Base-by-base conservation (phyloP, 2,888 invertebrate genomes). In the Dysmachus trigonus region DNA sequence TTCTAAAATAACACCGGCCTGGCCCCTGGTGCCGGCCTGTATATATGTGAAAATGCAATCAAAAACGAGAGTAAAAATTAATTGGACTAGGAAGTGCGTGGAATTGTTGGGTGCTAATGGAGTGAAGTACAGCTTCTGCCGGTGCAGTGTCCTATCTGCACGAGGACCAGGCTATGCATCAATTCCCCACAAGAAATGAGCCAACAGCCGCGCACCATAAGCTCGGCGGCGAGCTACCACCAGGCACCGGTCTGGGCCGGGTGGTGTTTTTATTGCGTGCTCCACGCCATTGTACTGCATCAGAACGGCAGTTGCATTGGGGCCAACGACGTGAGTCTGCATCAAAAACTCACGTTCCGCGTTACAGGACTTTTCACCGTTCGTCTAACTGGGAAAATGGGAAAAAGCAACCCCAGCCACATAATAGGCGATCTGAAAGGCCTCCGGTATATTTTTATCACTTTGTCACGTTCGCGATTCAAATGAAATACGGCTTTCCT, bases 381-480 rank as follows among this genome's bases (percentile, higher is more conserved):
- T 27, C 62, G 62, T 62, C 38, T 41, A 41, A 27, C 22, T 62
- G 27, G 27, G 62, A 62, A 27, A 62, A 62, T 30, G 73, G 22
- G 47, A 27, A 47, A n/a, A 77, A 47, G 30, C 22, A 27, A 77
- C 77, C 30, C 47, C 30, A 47, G 77, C 77, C 41, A 41, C 77
- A 41, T 41, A 41, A 41, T 41, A 77, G 77, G 30, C 33, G 22
- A 73, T 77, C 47, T 77, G 47, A 77, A 27, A 77, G 30, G 47
- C 41, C 30, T 77, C 47, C 27, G 30, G 77, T 77, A 47, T 77
- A 77, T 77, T 77, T 77, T 77, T 77, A 77, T 47, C 77, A 51
- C 27, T 77, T 62, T 77, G 30, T 51, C 77, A 77, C 77, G 77
- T 30, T 77, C 15, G 38, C 77, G 62, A 10, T 18, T 62, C 22